Conservation (phyloP, 1,140 invertebrate genomes). For the Drosophila nigromelanica region DNA sequence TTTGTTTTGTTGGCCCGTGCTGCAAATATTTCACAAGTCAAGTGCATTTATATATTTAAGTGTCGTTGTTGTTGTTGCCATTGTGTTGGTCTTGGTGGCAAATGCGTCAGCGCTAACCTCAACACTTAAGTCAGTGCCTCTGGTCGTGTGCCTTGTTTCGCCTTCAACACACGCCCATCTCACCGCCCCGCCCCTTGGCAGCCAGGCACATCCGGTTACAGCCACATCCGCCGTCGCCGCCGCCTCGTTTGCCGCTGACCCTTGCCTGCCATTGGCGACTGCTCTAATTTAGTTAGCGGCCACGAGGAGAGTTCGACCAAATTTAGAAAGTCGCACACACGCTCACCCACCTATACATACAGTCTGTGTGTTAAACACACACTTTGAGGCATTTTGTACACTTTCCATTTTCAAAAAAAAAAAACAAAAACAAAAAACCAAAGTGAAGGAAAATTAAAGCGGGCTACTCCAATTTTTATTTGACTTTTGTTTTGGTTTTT, state of each 20-base stretch:
- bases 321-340: conserved; percentile 51
- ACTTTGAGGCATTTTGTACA: conserved; percentile 31
- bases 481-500: conserved; percentile 53
- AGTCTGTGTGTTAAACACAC: conserved; percentile 9
- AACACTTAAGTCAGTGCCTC: conserved; percentile 53
- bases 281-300: conserved; percentile 62
- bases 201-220: conserved; percentile 59
- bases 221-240: conserved; percentile 47
- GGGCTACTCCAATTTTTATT: conserved; percentile 59
- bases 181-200: conserved; percentile 25
- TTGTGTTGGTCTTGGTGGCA: conserved; percentile 8
- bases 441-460: conserved; percentile 37
- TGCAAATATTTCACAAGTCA: conserved; percentile 65
- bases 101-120: conserved; percentile 75
- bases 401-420: conserved; percentile 56
- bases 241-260: conserved; percentile 39
- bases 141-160: conserved; percentile 36
- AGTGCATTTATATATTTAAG: conserved; percentile 65
- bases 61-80: conserved; percentile 9
- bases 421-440: neutral
- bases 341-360: conserved; percentile 1
- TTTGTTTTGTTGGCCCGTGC: conserved; percentile 47
- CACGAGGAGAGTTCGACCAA: conserved; percentile 45
- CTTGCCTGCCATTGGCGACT: conserved; percentile 42
- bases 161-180: neutral